Conservation (phyloP, 2,888 invertebrate genomes). For the Campoplex capitator region DNA sequence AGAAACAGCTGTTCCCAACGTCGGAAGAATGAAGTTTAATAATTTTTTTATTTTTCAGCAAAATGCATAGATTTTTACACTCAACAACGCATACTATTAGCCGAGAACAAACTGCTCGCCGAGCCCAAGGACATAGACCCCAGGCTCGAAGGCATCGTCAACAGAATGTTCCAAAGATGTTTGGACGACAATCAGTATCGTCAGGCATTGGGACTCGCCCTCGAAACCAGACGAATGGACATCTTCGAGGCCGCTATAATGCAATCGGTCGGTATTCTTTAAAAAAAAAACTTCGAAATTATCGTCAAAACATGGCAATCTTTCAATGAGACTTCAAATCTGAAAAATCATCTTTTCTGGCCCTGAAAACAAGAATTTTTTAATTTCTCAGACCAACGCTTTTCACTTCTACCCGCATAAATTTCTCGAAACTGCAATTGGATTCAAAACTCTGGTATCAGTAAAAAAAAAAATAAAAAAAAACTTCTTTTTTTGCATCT, state of each 20-base stretch:
- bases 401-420: too few species aligned
- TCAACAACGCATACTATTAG: conserved; percentile 92
- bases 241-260: conserved; percentile 97
- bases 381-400: too few species aligned
- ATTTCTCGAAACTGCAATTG: too few species aligned
- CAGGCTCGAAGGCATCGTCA: conserved; percentile 96
- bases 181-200: conserved; percentile 97
- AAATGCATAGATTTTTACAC: conserved; percentile 99
- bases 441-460: too few species aligned
- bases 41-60: conserved; percentile 86
- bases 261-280: conserved; percentile 87
- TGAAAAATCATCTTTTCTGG: too few species aligned
- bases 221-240: conserved; percentile 99
- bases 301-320: too few species aligned
- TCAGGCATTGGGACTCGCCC: conserved; percentile 97
- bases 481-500: too few species aligned
- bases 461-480: too few species aligned
- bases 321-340: too few species aligned
- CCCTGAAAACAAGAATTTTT: too few species aligned
- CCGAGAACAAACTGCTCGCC: conserved; percentile 88
- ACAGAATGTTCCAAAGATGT: conserved; percentile 98
- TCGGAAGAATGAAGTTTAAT: neutral
- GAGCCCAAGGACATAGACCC: conserved; percentile 90
- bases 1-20: neutral
- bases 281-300: neutral